phyloP scores from a whole-genome alignment of 1,140 invertebrate species.

The Sitobion miscanthi region DNA sequence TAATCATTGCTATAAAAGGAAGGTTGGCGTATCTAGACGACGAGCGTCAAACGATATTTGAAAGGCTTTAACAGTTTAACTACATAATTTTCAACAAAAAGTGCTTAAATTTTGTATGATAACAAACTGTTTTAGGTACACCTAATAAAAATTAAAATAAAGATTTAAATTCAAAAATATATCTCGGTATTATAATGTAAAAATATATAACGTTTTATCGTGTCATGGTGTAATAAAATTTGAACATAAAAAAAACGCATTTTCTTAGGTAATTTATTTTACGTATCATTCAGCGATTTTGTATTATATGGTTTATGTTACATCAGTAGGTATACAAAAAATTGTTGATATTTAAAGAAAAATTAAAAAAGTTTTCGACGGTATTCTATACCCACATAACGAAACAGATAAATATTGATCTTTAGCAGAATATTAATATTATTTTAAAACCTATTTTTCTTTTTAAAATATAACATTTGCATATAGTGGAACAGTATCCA shows the following conservation, averaged over 20 bases:
- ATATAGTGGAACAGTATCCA: neutral
- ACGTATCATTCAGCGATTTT: neutral
- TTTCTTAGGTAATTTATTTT: neutral
- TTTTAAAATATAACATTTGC: neutral
- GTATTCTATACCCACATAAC: neutral
- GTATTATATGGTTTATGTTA: neutral
- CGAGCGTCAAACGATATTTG: neutral
- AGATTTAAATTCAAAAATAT: neutral
- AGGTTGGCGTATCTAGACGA: neutral
- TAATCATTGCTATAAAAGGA: conserved; percentile 5
- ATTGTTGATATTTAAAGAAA: neutral
- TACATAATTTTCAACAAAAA: neutral
- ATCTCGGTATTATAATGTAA: neutral
- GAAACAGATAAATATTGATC: neutral
- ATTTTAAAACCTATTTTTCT: neutral
- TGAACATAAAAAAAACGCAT: neutral
- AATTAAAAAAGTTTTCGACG: neutral
- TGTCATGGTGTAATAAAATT: neutral
- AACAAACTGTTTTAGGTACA: neutral
- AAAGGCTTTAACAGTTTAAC: neutral
- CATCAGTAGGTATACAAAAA: neutral
- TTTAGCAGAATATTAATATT: neutral
- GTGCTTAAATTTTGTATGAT: neutral
- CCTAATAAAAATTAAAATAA: neutral
- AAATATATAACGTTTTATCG: neutral